Conservation (phyloP, 2,888 invertebrate species). For the Philaethria dido region DNA sequence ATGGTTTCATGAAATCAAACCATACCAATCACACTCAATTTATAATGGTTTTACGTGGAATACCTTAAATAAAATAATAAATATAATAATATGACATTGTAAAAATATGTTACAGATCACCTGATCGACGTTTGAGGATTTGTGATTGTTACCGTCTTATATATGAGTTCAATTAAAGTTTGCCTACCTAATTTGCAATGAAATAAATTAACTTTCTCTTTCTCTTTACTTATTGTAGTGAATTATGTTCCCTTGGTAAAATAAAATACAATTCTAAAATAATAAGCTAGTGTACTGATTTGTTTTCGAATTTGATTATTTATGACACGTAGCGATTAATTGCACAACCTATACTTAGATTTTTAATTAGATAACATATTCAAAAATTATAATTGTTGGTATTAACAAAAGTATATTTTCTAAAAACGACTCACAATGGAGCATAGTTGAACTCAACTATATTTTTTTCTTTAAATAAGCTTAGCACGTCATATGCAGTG, state of each 20-base stretch:
- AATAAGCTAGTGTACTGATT: not conserved
- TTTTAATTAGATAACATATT: not conserved
- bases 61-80: not conserved
- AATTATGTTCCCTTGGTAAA: not conserved
- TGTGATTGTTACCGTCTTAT: constrained; percentile 46
- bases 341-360: not conserved
- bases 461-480: constrained; percentile 28
- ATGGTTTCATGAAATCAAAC: constrained; percentile 11
- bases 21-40: constrained; percentile 10
- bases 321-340: not conserved
- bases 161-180: constrained; percentile 5
- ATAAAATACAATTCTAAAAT: not conserved
- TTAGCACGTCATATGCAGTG: constrained; percentile 47
- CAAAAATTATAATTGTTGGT: not conserved
- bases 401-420: not conserved
- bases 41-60: not conserved
- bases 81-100: constrained; percentile 42
- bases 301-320: not conserved
- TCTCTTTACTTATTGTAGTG: not conserved
- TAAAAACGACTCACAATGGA: constrained; percentile 14
- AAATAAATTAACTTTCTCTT: not conserved
- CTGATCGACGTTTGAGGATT: constrained; percentile 61
- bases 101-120: constrained; percentile 71
- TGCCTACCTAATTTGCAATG: constrained; percentile 3
- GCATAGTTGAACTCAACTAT: constrained; percentile 36